These are phyloP conservation scores for Gasteruption jaculator DNA, from an alignment of 2,888 invertebrate species.

Conservation along the genomic window DNA sequence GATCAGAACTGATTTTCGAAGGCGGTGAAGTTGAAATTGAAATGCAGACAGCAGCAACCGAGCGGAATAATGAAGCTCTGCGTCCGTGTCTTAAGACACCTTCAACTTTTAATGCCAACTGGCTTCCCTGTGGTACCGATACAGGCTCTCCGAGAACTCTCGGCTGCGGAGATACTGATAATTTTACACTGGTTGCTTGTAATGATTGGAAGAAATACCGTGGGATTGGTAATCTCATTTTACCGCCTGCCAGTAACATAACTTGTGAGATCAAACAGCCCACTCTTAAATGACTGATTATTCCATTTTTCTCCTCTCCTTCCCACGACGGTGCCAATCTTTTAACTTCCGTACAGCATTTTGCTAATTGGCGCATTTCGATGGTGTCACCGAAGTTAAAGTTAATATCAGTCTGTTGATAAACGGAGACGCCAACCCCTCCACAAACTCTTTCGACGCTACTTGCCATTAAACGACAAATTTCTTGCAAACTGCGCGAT, in stretches of 20 bases:
- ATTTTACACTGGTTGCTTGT: slow-evolving; percentile 76
- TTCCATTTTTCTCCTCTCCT: slow-evolving; percentile 46
- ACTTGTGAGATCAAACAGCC: slow-evolving; percentile 59
- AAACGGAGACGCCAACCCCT: slow-evolving; percentile 32
- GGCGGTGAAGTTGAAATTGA: slow-evolving; percentile 60
- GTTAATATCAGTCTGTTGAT: slow-evolving; percentile 35
- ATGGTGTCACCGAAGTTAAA: slow-evolving; percentile 44
- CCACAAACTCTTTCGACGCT: slow-evolving; percentile 69
- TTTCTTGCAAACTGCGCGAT: slow-evolving; percentile 67
- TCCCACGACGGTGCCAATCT: slow-evolving; percentile 46
- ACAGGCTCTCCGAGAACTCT: slow-evolving; percentile 78
- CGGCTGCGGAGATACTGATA: slow-evolving; percentile 79
- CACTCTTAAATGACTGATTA: slow-evolving; percentile 53
- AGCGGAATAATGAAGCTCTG: slow-evolving; percentile 65
- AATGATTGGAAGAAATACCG: slow-evolving; percentile 81
- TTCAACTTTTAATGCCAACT: slow-evolving; percentile 88
- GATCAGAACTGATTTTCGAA: slow-evolving; percentile 55
- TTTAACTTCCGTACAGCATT: slow-evolving; percentile 41
- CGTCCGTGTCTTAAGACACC: slow-evolving; percentile 80
- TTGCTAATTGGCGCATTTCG: slow-evolving; percentile 45
- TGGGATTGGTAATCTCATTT: slow-evolving; percentile 60
- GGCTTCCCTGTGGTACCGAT: slow-evolving; percentile 76
- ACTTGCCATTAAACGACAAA: slow-evolving; percentile 71
- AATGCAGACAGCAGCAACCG: slow-evolving; percentile 68
- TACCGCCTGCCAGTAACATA: slow-evolving; percentile 53